Percentiles rank a stretch among this genome's conserved stretches.
Conservation (phyloP, 2,797 vertebrate species). For the Cuculus canorus region DNA sequence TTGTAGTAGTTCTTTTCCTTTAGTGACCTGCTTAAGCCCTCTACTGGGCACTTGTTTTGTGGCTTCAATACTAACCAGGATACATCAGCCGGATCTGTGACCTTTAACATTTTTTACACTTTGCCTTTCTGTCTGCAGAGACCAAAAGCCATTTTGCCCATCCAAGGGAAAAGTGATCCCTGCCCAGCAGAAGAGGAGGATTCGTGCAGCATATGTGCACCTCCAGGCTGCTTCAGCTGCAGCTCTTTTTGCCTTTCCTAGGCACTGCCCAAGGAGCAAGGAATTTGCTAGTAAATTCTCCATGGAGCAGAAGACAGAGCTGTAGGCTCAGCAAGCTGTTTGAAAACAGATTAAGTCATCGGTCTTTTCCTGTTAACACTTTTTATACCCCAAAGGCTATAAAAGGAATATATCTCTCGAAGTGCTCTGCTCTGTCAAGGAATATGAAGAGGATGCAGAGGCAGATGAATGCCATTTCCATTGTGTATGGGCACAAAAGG, state of each 20-base stretch:
- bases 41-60: neutral
- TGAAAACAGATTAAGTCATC: neutral
- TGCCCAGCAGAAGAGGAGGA: neutral
- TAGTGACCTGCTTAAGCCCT: neutral
- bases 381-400: neutral
- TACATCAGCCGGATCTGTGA: neutral
- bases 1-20: neutral
- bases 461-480: neutral
- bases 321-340: neutral
- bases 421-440: neutral
- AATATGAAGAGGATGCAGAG: neutral
- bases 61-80: neutral
- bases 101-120: neutral
- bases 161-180: neutral
- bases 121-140: neutral
- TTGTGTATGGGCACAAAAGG: neutral
- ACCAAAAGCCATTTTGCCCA: neutral
- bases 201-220: neutral
- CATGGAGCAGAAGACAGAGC: neutral
- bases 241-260: neutral
- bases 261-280: accelerated
- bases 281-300: neutral
- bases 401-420: accelerated
- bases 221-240: neutral
- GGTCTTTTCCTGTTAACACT: neutral